Conservation (phyloP, 2,113 vertebrate species). For the Agelaius phoeniceus region DNA sequence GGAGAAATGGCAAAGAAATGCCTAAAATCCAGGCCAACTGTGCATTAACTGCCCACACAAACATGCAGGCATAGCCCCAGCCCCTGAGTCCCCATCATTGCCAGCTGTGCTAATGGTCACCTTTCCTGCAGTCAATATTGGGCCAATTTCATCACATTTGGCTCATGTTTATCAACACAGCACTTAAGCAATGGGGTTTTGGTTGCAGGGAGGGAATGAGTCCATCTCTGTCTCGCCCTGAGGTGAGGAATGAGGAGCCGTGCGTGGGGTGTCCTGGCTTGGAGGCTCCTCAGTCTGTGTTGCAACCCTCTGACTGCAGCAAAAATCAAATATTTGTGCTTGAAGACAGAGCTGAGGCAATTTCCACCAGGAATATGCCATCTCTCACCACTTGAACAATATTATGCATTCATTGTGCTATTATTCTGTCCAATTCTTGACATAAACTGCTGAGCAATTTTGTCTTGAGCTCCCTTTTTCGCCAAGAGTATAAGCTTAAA, state of each 20-base stretch:
- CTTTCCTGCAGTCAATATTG: not conserved
- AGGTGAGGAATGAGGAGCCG: not conserved
- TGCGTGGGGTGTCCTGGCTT: not conserved
- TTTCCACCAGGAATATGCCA: not conserved
- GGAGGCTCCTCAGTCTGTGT: not conserved
- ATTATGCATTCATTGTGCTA: rapidly evolving
- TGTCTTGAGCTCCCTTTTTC: not conserved
- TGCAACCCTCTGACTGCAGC: not conserved
- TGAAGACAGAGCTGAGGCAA: not conserved
- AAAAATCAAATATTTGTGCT: slow-evolving; percentile 10
- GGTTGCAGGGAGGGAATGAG: not conserved
- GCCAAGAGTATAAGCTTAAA: not conserved
- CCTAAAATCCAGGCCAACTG: rapidly evolving
- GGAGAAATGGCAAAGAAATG: not conserved
- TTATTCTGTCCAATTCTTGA: not conserved
- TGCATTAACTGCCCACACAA: not conserved
- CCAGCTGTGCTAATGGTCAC: not conserved
- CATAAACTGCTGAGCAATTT: not conserved
- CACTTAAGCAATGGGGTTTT: not conserved
- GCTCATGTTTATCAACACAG: not conserved
- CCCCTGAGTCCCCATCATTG: not conserved
- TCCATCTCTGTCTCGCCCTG: not conserved
- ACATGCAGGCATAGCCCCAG: not conserved
- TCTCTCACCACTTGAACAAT: not conserved
- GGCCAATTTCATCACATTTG: slow-evolving; percentile 34